A percentile compares a stretch with the other conserved stretches of the same genome.
These are phyloP conservation scores for Geodia barretti DNA, from an alignment of 37 sponge, comb jelly and placozoan genomes.

Conservation along the genomic window DNA sequence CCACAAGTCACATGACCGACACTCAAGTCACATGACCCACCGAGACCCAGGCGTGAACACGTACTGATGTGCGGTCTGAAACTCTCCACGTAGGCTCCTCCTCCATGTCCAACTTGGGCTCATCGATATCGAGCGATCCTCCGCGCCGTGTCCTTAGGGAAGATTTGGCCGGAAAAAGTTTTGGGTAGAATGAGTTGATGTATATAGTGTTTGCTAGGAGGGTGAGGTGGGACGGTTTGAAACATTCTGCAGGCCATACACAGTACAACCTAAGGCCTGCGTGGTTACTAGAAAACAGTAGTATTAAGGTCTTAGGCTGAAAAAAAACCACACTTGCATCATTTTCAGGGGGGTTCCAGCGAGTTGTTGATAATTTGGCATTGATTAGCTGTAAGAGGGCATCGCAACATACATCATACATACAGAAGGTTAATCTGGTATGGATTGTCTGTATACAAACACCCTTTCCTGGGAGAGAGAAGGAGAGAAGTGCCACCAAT, in stretches of 20 bases:
- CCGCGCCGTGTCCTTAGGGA: slow-evolving; percentile 88
- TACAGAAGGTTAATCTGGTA: not conserved
- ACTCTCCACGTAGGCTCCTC: slow-evolving; percentile 92
- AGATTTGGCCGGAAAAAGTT: too few relatives aligned
- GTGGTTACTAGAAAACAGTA: too few relatives aligned
- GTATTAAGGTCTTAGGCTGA: too few relatives aligned
- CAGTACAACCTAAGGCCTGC: too few relatives aligned
- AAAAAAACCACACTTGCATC: slow-evolving; percentile 81
- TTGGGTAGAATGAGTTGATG: too few relatives aligned
- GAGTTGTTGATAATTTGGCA: slow-evolving; percentile 73
- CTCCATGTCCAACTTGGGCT: slow-evolving; percentile 88
- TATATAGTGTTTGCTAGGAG: too few relatives aligned
- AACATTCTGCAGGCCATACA: too few relatives aligned
- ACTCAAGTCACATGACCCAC: slow-evolving; percentile 16
- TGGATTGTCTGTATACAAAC: not conserved
- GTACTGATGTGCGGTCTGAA: slow-evolving; percentile 96
- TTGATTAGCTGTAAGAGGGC: slow-evolving; percentile 54
- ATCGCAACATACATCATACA: too few relatives aligned
- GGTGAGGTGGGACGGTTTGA: too few relatives aligned
- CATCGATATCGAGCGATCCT: slow-evolving; percentile 90
- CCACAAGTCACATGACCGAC: not conserved
- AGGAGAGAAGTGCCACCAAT: slow-evolving; percentile 88
- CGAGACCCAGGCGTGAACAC: slow-evolving; percentile 92
- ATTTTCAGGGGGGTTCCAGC: slow-evolving; percentile 78
- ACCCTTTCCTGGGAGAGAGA: slow-evolving; percentile 96